Percentiles rank a stretch among this genome's conserved stretches.
These are phyloP conservation scores for Chionoecetes opilio DNA, from an alignment of 1,140 invertebrate genomes.

Conservation along the genomic window DNA sequence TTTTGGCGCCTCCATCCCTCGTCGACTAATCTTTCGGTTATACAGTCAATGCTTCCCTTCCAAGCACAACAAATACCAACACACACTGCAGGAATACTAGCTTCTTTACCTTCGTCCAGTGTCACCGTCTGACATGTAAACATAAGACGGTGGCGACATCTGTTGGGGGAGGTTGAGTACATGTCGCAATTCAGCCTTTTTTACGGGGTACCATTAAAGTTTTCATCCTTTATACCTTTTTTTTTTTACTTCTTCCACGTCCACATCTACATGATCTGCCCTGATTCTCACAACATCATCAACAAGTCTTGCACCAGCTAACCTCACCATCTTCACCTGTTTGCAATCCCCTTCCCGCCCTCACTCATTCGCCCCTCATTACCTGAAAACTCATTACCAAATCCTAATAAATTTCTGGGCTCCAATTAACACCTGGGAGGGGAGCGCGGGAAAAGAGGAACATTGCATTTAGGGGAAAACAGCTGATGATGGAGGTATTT, in stretches of 20 bases:
- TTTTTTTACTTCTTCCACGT: neutral
- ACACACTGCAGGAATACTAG: neutral
- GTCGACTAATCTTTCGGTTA: neutral
- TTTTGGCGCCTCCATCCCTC: neutral
- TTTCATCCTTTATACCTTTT: neutral
- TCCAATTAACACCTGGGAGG: conserved; percentile 39
- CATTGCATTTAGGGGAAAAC: conserved; percentile 28
- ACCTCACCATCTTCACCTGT: neutral
- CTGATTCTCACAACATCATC: neutral
- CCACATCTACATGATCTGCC: neutral
- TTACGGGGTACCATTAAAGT: neutral
- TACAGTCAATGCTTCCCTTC: neutral
- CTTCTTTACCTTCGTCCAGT: neutral
- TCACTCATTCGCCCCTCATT: conserved; percentile 1
- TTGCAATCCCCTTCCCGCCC: neutral
- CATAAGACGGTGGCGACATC: neutral
- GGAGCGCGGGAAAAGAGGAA: neutral
- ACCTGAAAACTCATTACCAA: conserved; percentile 47
- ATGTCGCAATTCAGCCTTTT: neutral
- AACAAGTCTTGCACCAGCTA: neutral
- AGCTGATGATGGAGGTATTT: neutral
- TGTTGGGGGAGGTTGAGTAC: neutral
- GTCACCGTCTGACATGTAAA: neutral
- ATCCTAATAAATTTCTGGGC: conserved; percentile 33
- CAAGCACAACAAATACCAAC: neutral